Evolutionary conservation across 2,797 vertebrate genomes (phyloP).

Genomic region (Sebastolobus altivelis): DNA sequence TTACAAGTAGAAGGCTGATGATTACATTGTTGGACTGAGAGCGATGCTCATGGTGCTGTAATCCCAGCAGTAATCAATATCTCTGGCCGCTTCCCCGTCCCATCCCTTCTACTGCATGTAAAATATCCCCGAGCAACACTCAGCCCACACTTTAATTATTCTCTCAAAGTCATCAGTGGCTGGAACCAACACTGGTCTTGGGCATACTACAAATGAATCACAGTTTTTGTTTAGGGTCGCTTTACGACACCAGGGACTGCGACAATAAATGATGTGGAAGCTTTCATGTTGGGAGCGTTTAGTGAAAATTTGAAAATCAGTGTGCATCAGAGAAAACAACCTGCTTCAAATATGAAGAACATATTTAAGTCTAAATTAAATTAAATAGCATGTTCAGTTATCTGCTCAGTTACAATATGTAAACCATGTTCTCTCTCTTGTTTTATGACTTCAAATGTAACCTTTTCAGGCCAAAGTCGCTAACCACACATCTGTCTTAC

Average conservation of each 20-base stretch:
- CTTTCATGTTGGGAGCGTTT: constrained; percentile 25
- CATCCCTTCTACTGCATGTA: constrained; percentile 81
- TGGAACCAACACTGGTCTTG: constrained; percentile 60
- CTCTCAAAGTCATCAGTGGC: constrained; percentile 83
- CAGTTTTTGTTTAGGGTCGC: constrained; percentile 56
- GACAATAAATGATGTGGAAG: constrained; percentile 49
- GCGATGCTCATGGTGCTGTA: constrained; percentile 82
- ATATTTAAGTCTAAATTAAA: background rate
- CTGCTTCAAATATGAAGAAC: background rate
- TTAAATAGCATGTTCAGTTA: background rate
- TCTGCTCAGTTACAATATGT: rapidly evolving
- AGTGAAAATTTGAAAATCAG: constrained; percentile 26
- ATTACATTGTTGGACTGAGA: constrained; percentile 85
- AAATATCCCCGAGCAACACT: constrained; percentile 83
- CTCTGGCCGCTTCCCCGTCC: constrained; percentile 71
- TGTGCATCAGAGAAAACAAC: constrained; percentile 2
- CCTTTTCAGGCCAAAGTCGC: constrained; percentile 15
- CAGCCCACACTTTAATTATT: constrained; percentile 82
- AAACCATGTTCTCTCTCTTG: background rate
- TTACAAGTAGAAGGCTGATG: constrained; percentile 83
- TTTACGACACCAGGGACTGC: constrained; percentile 40
- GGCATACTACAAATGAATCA: constrained; percentile 66
- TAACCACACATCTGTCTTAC: constrained; percentile 12
- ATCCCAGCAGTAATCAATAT: constrained; percentile 88
- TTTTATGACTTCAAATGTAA: background rate